phyloP scores from a whole-genome alignment of 2,888 invertebrate species.

The Heliconius ismenius region DNA sequence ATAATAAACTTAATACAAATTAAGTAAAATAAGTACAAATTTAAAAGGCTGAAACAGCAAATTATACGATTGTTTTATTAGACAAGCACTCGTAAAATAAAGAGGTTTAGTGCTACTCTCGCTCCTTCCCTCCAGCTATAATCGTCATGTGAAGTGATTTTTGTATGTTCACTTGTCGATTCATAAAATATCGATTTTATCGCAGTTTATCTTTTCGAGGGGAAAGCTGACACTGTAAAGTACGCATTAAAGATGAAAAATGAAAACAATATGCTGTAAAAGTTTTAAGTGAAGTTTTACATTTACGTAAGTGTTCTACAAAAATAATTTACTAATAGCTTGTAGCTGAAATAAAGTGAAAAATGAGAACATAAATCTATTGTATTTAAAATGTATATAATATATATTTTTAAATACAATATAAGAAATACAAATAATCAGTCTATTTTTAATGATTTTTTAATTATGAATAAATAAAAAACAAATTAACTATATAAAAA shows the following conservation, averaged over 20 bases:
- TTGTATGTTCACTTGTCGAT: slow-evolving; percentile 60
- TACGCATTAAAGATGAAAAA: slow-evolving; percentile 36
- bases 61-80: slow-evolving; percentile 74
- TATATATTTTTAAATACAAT: too few species aligned
- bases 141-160: slow-evolving; percentile 65
- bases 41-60: slow-evolving; percentile 46
- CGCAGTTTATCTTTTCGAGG: slow-evolving; percentile 45
- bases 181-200: slow-evolving; percentile 63
- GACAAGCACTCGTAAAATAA: slow-evolving; percentile 66
- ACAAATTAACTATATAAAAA: too few species aligned
- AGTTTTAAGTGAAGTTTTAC: neutral
- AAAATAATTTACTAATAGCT: neutral
- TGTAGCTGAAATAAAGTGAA: neutral
- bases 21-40: slow-evolving; percentile 34
- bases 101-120: slow-evolving; percentile 55
- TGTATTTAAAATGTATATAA: too few species aligned
- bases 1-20: slow-evolving; percentile 38
- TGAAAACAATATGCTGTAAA: slow-evolving; percentile 25
- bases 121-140: slow-evolving; percentile 51
- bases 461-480: too few species aligned
- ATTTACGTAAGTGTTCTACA: neutral
- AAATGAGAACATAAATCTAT: too few species aligned
- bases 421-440: too few species aligned
- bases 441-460: too few species aligned
- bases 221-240: slow-evolving; percentile 39